A percentile compares a stretch with the other conserved stretches of the same genome.
Evolutionary conservation across 2,797 vertebrate species (phyloP).

Genomic region (Platalea minor): DNA sequence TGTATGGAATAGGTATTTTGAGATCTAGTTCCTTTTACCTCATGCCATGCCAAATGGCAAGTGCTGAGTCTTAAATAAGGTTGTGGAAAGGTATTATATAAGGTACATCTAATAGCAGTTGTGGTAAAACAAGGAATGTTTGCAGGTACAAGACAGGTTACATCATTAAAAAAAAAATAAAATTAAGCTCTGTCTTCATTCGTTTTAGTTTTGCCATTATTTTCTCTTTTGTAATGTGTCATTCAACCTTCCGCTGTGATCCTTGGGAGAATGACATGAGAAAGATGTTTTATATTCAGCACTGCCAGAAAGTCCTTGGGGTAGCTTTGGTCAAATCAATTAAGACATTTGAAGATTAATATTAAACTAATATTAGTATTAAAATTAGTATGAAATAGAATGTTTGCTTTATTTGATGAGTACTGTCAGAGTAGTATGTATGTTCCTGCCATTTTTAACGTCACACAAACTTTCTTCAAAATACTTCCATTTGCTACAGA

Average conservation of each 20-base stretch:
- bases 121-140: background rate
- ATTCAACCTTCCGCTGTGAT: background rate
- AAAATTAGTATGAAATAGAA: background rate
- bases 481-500: background rate
- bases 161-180: background rate
- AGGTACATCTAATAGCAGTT: background rate
- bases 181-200: background rate
- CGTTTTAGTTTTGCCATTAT: background rate
- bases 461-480: background rate
- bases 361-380: background rate
- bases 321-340: background rate
- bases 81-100: background rate
- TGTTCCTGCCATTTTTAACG: background rate
- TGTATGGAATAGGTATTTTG: background rate
- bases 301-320: background rate
- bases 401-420: background rate
- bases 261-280: background rate
- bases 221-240: background rate
- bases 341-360: background rate
- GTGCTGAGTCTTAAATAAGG: background rate
- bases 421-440: background rate
- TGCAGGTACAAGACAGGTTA: background rate
- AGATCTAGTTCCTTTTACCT: background rate
- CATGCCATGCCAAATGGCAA: background rate
- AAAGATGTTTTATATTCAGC: background rate